These are phyloP conservation scores for Mola mola DNA, from an alignment of 2,113 vertebrate genomes.

Conservation along the genomic window DNA sequence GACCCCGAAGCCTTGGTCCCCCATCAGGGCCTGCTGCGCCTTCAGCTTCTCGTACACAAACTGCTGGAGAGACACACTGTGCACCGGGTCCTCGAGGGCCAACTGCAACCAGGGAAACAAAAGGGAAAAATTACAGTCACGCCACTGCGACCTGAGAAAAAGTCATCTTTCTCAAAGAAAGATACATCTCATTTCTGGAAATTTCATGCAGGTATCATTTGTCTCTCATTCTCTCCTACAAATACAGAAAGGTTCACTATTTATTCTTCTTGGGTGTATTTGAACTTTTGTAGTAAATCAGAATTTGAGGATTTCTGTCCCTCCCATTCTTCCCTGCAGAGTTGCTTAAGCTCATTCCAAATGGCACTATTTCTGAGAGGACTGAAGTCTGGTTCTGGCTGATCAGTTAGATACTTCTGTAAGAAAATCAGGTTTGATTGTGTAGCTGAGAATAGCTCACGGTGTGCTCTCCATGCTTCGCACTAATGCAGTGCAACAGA, in stretches of 20 bases:
- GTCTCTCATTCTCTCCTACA: neutral
- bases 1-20: conserved; percentile 89
- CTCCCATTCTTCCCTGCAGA: neutral
- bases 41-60: conserved; percentile 97
- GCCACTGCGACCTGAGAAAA: neutral
- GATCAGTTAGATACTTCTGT: neutral
- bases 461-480: too few species aligned
- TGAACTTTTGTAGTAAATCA: neutral
- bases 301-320: conserved; percentile 10
- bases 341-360: neutral
- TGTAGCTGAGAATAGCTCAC: neutral
- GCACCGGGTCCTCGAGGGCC: conserved; percentile 94
- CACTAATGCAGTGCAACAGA: too few species aligned
- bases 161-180: neutral
- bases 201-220: neutral
- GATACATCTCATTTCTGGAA: neutral
- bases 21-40: conserved; percentile 90
- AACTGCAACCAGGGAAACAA: conserved; percentile 78
- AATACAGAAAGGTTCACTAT: conserved; percentile 3
- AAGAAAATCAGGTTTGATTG: neutral
- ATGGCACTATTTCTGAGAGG: neutral
- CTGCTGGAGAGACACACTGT: conserved; percentile 93
- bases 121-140: conserved; percentile 19
- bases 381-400: neutral
- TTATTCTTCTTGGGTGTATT: neutral